Percentiles rank a stretch among this genome's conserved stretches.
Conservation (phyloP, 2,888 invertebrate genomes). For the Caenorhabditis doughertyi region DNA sequence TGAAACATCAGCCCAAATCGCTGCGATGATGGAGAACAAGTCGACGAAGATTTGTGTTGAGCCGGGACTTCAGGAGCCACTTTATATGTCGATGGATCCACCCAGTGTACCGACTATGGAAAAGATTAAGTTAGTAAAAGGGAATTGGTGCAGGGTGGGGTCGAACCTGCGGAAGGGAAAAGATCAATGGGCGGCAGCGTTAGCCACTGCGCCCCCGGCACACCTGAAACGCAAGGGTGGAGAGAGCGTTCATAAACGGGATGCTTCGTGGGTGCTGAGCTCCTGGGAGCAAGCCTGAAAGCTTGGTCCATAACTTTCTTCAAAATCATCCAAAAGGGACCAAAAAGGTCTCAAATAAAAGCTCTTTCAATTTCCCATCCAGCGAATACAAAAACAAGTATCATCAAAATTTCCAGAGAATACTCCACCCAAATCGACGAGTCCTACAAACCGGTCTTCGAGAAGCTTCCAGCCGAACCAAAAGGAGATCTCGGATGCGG, state of each 20-base stretch:
- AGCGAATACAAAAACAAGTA: no score
- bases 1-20: slow-evolving; percentile 73
- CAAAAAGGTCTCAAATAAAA: no score
- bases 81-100: slow-evolving; percentile 72
- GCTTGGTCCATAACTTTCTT: no score
- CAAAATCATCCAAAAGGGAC: no score
- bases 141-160: background rate
- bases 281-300: no score
- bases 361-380: no score
- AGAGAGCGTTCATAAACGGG: no score
- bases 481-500: slow-evolving; percentile 70
- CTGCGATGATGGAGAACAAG: slow-evolving; percentile 58
- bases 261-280: no score
- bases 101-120: slow-evolving; percentile 70
- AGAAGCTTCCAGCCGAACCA: slow-evolving; percentile 69
- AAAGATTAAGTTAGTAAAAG: slow-evolving; percentile 66
- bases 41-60: slow-evolving; percentile 75
- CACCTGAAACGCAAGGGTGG: no score
- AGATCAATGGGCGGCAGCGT: background rate
- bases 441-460: slow-evolving; percentile 73
- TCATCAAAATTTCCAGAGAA: slow-evolving; percentile 29
- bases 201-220: no score
- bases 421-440: slow-evolving; percentile 69
- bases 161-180: background rate
- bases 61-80: slow-evolving; percentile 79